Conservation (phyloP, 2,797 vertebrate species). For the Etheostoma perlongum region DNA sequence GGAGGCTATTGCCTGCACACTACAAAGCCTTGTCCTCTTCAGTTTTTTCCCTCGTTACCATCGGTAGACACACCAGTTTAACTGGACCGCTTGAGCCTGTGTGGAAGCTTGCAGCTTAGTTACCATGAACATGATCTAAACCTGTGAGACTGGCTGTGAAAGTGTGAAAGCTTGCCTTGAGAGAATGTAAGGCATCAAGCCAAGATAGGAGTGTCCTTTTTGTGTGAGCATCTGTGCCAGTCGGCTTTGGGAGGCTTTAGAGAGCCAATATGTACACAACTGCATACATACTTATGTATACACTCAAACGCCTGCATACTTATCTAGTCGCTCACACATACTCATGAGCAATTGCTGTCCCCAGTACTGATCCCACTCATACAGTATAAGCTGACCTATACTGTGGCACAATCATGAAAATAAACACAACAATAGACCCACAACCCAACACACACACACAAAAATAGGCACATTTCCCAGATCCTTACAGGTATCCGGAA, state of each 20-base stretch:
- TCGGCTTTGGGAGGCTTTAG: constrained; percentile 33
- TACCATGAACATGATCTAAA: constrained; percentile 51
- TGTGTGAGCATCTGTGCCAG: constrained; percentile 28
- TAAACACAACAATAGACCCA: constrained; percentile 19
- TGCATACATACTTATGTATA: background rate
- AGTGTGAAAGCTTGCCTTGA: constrained; percentile 48
- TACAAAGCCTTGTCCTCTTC: constrained; percentile 47
- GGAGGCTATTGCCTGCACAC: constrained; percentile 40
- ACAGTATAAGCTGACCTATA: background rate
- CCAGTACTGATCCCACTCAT: background rate
- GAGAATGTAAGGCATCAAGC: constrained; percentile 26
- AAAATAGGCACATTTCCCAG: constrained; percentile 10
- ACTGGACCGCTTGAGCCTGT: constrained; percentile 29
- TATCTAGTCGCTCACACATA: background rate
- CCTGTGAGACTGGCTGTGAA: constrained; percentile 30
- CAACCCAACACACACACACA: constrained; percentile 21
- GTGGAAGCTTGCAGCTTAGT: constrained; percentile 35
- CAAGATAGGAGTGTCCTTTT: constrained; percentile 44
- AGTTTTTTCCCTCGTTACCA: constrained; percentile 30
- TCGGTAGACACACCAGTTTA: constrained; percentile 30
- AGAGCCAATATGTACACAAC: constrained; percentile 34
- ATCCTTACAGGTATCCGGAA: constrained; percentile 68
- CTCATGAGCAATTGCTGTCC: background rate
- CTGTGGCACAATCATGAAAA: background rate
- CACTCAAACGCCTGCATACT: background rate